phyloP scores from a whole-genome alignment of 2,888 invertebrate genomes.

The Scaptomyza caliginosa region DNA sequence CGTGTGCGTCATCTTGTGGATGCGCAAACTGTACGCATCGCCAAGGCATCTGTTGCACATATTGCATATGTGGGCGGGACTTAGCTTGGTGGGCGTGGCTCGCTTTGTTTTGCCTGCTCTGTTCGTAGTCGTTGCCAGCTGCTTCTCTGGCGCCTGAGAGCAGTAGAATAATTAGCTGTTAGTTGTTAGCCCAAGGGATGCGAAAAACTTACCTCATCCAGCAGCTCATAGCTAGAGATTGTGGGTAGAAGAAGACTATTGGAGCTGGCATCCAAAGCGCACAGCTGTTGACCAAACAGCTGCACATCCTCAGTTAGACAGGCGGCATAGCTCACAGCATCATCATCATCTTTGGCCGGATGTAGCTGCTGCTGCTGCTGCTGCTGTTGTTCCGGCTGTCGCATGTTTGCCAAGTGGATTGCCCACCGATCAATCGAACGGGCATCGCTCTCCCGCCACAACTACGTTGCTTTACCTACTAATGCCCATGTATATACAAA shows the following conservation, averaged over 20 bases:
- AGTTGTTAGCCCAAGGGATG: too few species aligned
- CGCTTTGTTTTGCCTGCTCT: background rate
- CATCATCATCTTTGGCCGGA: background rate
- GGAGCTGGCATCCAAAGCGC: too few species aligned
- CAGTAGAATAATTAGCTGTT: too few species aligned
- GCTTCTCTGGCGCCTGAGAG: background rate
- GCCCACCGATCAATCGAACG: conserved; percentile 6
- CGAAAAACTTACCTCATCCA: conserved; percentile 32
- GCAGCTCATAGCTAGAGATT: conserved; percentile 10
- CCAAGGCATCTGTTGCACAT: conserved; percentile 68
- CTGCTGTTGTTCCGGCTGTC: conserved; percentile 4
- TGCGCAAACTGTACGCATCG: conserved; percentile 76
- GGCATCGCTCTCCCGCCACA: conserved; percentile 4
- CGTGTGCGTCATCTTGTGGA: conserved; percentile 80
- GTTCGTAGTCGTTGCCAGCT: background rate
- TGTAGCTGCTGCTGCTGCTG: conserved; percentile 9
- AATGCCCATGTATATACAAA: background rate
- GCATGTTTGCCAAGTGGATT: conserved; percentile 32
- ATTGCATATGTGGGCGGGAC: conserved; percentile 47
- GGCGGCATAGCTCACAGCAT: conserved; percentile 31
- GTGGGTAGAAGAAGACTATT: conserved; percentile 14
- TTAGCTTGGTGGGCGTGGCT: conserved; percentile 4
- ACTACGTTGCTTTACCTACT: background rate
- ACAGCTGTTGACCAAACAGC: conserved; percentile 54
- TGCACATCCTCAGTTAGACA: conserved; percentile 55